Evolutionary conservation across 2,797 vertebrate genomes (phyloP), one percentile per base, ranked within the genome.

Genomic region (Lindbergichthys nudifrons): DNA sequence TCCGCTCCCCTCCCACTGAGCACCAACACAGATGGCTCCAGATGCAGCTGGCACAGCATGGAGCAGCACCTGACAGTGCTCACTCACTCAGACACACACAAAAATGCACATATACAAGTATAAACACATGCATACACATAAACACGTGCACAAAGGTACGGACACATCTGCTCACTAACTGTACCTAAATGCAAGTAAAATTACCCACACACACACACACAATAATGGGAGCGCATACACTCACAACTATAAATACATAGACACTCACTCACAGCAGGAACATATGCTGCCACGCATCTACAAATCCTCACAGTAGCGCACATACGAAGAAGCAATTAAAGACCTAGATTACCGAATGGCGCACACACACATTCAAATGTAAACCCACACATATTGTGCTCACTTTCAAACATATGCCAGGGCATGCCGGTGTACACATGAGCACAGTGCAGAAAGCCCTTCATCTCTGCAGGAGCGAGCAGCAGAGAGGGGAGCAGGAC

Each of bases 21-120:
- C 89, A 87, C 84, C 88, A 84, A 84, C 92, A 92, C 94, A 94
- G 93, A 94, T 94, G 93, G 92, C 91, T 94, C 91, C 91, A 93
- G 92, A 92, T 93, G 91, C 91, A 94, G 88, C 92, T 94, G 92
- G 92, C 92, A 87, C 91, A 92, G 90, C 88, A 84, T 85, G 87
- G 86, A 89, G 85, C 87, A 89, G 87, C 92, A 94, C 91, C 93
- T 95, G 93, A 94, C 92, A 92, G 91, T 67, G 65, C 87, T 88
- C 89, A 76, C 88, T 92, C 88, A 90, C 86, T 81, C 85, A 86
- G 70, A 80, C 90, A 77, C 85, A 77, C 77, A 83, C 58, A 73
- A 15, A 77, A 41, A 74, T 56, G 79, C 81, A 86, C 80, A 75
- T 32, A n/a, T n/a, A n/a, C n/a, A n/a, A n/a, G 83, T 74, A 82